These are phyloP conservation scores for Megaceryle torquata DNA, from an alignment of 2,113 vertebrate species.

Conservation along the genomic window DNA sequence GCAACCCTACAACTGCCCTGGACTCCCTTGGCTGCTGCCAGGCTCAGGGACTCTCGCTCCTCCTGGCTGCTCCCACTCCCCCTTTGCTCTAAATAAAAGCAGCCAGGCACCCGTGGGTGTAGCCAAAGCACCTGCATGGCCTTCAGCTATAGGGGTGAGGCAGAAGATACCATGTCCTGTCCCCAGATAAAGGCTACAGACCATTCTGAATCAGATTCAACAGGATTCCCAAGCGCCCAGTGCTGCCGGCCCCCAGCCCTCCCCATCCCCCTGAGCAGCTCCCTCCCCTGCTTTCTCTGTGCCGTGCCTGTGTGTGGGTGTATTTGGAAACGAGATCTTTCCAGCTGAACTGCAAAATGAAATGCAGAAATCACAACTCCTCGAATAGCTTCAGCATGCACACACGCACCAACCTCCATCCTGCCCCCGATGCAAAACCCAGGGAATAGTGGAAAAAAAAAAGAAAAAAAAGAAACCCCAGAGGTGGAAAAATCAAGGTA, in stretches of 20 bases:
- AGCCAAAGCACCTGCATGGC: background rate
- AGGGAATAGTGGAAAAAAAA: background rate
- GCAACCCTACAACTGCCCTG: background rate
- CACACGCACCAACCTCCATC: background rate
- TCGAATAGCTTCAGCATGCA: conserved; percentile 51
- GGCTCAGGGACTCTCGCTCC: background rate
- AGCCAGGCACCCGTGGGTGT: background rate
- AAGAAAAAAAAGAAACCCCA: background rate
- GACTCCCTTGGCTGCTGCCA: background rate
- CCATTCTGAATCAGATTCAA: background rate
- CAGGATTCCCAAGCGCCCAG: background rate
- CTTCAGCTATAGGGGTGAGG: background rate
- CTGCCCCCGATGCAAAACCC: background rate
- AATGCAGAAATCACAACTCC: conserved; percentile 70
- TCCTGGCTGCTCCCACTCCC: background rate
- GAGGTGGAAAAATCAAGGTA: background rate
- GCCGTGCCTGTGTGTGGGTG: conserved; percentile 74
- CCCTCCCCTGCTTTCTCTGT: conserved; percentile 30
- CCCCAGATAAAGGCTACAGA: background rate
- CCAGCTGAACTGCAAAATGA: conserved; percentile 76
- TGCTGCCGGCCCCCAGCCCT: background rate
- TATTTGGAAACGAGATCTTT: conserved; percentile 76
- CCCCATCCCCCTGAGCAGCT: conserved; percentile 22
- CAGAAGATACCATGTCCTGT: background rate
- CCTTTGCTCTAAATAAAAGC: background rate